These are phyloP conservation scores for Arbacia lixula DNA, from an alignment of 53 echinoderm and acorn worm species.

Conservation along the genomic window DNA sequence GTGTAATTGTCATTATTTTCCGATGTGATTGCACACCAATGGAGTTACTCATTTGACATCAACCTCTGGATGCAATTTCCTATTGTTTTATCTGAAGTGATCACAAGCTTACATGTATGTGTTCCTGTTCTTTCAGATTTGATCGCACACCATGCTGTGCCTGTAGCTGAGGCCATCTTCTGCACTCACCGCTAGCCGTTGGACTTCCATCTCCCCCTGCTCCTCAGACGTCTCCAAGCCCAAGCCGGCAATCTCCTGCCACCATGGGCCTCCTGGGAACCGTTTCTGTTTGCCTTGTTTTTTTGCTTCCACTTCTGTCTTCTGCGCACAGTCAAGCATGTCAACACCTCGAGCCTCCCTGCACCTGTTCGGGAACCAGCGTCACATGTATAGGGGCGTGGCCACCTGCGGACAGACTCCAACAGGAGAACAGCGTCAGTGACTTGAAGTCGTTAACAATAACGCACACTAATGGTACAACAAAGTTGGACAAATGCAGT, in stretches of 20 bases:
- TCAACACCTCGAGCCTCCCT: background rate
- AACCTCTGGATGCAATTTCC: too few relatives aligned
- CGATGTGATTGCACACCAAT: too few relatives aligned
- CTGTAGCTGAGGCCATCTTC: background rate
- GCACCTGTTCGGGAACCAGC: background rate
- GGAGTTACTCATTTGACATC: too few relatives aligned
- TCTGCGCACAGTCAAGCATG: constrained; percentile 8
- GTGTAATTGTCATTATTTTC: too few relatives aligned
- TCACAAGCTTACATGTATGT: too few relatives aligned
- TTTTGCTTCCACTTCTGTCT: constrained; percentile 56
- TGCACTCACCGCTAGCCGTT: too few relatives aligned
- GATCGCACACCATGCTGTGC: background rate
- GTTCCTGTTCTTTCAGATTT: background rate
- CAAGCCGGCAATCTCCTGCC: background rate
- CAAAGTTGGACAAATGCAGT: constrained; percentile 1
- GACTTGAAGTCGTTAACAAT: constrained; percentile 18
- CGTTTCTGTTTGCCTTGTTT: constrained; percentile 48
- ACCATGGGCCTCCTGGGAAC: constrained; percentile 21
- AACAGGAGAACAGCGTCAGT: background rate
- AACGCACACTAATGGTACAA: background rate
- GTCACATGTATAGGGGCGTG: background rate
- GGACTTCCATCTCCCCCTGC: background rate
- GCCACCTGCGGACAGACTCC: background rate
- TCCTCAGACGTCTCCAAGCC: too few relatives aligned
- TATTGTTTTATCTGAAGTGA: background rate